A percentile compares a stretch with the other conserved stretches of the same genome.
phyloP scores from a whole-genome alignment of 2,113 vertebrate species.

The Mugil cephalus region DNA sequence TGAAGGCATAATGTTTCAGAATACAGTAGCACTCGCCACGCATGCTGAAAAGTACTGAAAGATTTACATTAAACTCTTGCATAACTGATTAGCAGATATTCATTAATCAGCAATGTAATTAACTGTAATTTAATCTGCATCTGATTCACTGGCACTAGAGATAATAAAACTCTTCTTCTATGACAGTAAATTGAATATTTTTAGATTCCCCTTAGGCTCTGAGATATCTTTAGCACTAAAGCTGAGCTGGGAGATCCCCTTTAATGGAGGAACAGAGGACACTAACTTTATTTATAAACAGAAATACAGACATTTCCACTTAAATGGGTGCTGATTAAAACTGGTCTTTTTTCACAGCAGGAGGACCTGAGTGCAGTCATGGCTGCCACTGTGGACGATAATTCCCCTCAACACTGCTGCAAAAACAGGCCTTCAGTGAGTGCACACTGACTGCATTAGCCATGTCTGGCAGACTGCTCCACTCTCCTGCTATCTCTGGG shows the following conservation, averaged over 20 bases:
- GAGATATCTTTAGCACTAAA: no score
- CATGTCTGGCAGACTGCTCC: slow-evolving; percentile 41
- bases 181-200: not conserved
- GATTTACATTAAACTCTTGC: not conserved
- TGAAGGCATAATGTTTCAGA: slow-evolving; percentile 15
- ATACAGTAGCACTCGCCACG: not conserved
- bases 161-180: no score
- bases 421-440: slow-evolving; percentile 44
- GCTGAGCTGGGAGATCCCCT: not conserved
- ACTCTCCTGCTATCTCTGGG: slow-evolving; percentile 40
- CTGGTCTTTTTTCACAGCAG: slow-evolving; percentile 1
- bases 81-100: not conserved
- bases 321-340: slow-evolving; percentile 1
- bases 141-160: no score
- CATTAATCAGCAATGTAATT: not conserved
- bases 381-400: slow-evolving; percentile 51
- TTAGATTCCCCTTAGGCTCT: no score
- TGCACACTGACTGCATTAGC: slow-evolving; percentile 58
- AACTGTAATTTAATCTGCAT: no score
- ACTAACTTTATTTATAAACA: not conserved
- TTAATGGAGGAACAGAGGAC: not conserved
- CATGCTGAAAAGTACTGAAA: not conserved
- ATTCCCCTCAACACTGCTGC: slow-evolving; percentile 35
- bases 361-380: slow-evolving; percentile 34
- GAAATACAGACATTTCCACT: not conserved